These are phyloP conservation scores for Melipona quadrifasciata DNA, from an alignment of 1,140 invertebrate genomes.

Conservation along the genomic window DNA sequence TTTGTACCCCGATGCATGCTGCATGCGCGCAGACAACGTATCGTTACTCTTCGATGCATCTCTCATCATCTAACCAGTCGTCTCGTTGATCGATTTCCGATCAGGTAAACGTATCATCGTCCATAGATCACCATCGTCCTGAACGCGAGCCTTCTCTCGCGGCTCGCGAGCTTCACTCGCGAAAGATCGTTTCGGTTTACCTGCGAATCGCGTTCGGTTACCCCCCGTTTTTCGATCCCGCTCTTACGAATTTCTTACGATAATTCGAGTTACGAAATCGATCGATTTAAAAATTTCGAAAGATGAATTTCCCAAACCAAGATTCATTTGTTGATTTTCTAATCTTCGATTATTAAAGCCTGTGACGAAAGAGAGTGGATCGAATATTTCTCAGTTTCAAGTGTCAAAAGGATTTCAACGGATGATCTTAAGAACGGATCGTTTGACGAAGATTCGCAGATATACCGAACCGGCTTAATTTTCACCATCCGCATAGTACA, in stretches of 20 bases:
- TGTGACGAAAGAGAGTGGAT: background rate
- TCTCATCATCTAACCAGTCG: constrained; percentile 37
- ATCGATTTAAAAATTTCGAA: background rate
- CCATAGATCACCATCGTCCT: constrained; percentile 36
- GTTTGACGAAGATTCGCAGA: background rate
- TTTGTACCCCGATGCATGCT: constrained; percentile 58
- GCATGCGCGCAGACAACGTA: constrained; percentile 61
- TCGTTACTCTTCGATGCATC: constrained; percentile 56
- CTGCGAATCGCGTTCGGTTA: background rate
- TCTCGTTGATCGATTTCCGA: constrained; percentile 40
- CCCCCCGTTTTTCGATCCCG: background rate
- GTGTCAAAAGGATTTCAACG: background rate
- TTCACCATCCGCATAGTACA: constrained; percentile 44
- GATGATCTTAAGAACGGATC: background rate
- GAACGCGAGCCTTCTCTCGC: background rate
- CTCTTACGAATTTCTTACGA: background rate
- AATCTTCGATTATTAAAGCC: background rate
- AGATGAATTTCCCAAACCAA: background rate
- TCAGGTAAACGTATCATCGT: constrained; percentile 43
- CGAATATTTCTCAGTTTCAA: background rate
- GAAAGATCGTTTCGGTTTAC: constrained; percentile 29
- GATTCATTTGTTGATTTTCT: background rate
- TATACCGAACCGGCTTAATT: constrained; percentile 24
- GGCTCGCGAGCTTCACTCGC: background rate
- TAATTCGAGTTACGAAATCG: background rate